Evolutionary conservation across 2,797 vertebrate species (phyloP).

Genomic region (Pangasius larnaudii): DNA sequence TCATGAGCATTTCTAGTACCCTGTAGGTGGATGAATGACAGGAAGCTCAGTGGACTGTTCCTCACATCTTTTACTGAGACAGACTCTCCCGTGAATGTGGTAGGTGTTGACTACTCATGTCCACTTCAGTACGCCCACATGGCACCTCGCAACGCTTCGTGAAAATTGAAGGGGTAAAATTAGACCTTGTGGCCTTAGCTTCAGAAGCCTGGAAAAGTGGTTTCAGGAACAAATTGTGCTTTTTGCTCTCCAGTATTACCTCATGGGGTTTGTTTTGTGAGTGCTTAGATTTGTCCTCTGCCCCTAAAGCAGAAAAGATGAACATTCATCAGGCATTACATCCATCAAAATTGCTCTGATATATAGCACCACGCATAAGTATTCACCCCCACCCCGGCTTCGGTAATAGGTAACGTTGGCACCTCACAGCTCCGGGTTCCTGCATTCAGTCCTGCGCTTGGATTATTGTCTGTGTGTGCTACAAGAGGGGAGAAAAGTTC

Average conservation of each 20-base stretch:
- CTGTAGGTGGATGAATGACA: neutral
- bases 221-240: neutral
- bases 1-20: neutral
- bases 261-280: neutral
- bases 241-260: neutral
- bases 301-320: neutral
- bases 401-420: neutral
- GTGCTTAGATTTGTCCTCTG: neutral
- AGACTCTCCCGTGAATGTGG: neutral
- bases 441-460: neutral
- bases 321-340: neutral
- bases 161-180: neutral
- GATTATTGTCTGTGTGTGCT: neutral
- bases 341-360: neutral
- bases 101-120: constrained; percentile 5
- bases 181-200: neutral
- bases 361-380: neutral
- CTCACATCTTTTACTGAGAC: neutral
- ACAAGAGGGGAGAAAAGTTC: neutral
- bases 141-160: neutral
- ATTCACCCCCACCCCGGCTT: neutral
- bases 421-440: neutral
- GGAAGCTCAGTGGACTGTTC: neutral
- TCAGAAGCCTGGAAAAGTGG: neutral
- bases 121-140: neutral